Evolutionary conservation across 2,797 vertebrate genomes (phyloP), one percentile per base, ranked within the genome.

Genomic region (Rhinophrynus dorsalis): DNA sequence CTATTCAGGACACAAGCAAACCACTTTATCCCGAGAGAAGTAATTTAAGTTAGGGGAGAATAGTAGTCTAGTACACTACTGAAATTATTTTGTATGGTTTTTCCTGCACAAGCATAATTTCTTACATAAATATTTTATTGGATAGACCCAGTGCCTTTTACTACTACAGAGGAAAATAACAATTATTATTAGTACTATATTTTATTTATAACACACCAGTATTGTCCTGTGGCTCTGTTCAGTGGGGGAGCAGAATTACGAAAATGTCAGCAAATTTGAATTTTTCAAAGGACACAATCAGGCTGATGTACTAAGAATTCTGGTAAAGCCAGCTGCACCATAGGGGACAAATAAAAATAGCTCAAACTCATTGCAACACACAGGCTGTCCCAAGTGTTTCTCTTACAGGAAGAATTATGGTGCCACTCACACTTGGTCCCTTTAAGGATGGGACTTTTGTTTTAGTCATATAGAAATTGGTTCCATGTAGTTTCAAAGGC

Each of bases 101-200:
- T 50, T 45, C 30, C 33, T 59, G 44, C 27, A 56, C 50, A 59
- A 59, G 32, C 63, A 56, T 68, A 68, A 68, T 51, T 68, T 45
- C 66, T 68, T 13, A 11, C 66, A 68, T 68, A 51, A 68, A 68
- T 68, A 68, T 64, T 64, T 64, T 64, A 64, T 59, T 40, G 66
- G 59, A 58, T 48, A 50, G 65, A 33, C 40, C 54, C 33, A 44
- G 51, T 21, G 35, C 30, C 62, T 54, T 52, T 15, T 54, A 27
- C 51, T 24, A 59, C 66, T 50, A 47, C 15, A 12, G 65, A 58
- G 54, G 44, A 6, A 45, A 47, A 58, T 67, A 68, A 59, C 66
- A 68, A 68, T 50, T 40, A 47, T 20, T 37, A 58, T 68, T 40
- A 67, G n/a, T n/a, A n/a, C 21, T 13, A 47, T 47, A 8, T 47